A percentile compares a stretch with the other conserved stretches of the same genome.
phyloP scores from a whole-genome alignment of 2,113 vertebrate species.

The Actinemys pallida region DNA sequence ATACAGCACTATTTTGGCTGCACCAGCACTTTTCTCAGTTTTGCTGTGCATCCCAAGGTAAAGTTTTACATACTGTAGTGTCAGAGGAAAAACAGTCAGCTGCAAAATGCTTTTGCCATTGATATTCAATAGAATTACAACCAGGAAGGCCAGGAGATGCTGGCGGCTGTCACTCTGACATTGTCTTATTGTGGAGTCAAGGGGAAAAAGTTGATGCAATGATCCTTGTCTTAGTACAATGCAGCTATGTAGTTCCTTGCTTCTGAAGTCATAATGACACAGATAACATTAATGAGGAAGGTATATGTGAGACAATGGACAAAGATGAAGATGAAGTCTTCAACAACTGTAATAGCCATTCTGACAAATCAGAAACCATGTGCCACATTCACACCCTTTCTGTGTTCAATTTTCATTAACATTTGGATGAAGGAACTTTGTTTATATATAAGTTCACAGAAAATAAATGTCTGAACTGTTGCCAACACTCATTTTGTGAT shows the following conservation, averaged over 20 bases:
- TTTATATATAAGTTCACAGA: not conserved
- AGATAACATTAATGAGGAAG: not conserved
- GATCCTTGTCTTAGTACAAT: not conserved
- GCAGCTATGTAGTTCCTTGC: not conserved
- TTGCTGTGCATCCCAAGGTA: conserved; percentile 32
- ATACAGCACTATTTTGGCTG: not conserved
- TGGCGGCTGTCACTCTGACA: conserved; percentile 23
- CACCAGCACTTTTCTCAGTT: conserved; percentile 33
- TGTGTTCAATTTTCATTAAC: not conserved
- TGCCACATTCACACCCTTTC: not conserved
- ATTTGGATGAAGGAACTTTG: not conserved
- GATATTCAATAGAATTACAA: not conserved
- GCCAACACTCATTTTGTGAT: not conserved
- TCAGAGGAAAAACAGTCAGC: conserved; percentile 50
- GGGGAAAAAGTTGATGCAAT: not conserved
- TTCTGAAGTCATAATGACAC: not conserved
- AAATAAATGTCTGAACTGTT: not conserved
- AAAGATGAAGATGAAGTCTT: not conserved
- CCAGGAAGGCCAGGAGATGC: not conserved
- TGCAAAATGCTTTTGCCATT: conserved; percentile 43
- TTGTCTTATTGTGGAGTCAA: not conserved
- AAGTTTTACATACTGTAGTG: conserved; percentile 58
- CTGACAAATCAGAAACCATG: not conserved
- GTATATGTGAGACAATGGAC: not conserved
- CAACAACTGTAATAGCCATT: not conserved